Percentiles rank a stretch among this genome's conserved stretches.
These are phyloP conservation scores for Ashinkailepas kermadecensis DNA, from an alignment of 2,888 invertebrate genomes.

Conservation along the genomic window DNA sequence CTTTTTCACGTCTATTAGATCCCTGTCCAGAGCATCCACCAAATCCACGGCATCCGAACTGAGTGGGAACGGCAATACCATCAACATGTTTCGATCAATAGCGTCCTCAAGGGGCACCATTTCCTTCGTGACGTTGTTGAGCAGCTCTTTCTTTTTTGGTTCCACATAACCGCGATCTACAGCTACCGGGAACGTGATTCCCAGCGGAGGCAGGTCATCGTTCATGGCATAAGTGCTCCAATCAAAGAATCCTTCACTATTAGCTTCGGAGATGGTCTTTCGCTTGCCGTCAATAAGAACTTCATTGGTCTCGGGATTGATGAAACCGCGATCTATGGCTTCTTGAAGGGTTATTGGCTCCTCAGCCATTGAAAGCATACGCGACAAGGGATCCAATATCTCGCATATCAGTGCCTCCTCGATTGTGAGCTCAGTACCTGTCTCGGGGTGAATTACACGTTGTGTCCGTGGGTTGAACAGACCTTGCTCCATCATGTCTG, in stretches of 20 bases:
- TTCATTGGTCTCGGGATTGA: constrained; percentile 61
- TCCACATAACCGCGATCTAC: constrained; percentile 65
- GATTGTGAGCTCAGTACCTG: constrained; percentile 66
- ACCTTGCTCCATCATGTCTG: constrained; percentile 77
- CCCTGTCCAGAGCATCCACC: constrained; percentile 61
- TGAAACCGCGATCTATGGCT: constrained; percentile 61
- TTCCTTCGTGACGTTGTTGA: constrained; percentile 64
- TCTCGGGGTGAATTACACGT: constrained; percentile 79
- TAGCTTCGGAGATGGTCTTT: constrained; percentile 59
- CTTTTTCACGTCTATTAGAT: constrained; percentile 58
- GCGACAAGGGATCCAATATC: constrained; percentile 72
- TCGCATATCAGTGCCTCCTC: constrained; percentile 80
- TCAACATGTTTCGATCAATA: constrained; percentile 64
- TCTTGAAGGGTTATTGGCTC: constrained; percentile 63
- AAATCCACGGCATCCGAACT: constrained; percentile 59
- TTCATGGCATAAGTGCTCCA: constrained; percentile 39
- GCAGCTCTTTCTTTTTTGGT: constrained; percentile 55
- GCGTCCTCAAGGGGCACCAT: constrained; percentile 59
- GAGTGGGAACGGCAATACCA: constrained; percentile 68
- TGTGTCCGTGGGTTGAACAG: constrained; percentile 63
- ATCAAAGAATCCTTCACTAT: constrained; percentile 55
- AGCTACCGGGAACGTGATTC: constrained; percentile 74
- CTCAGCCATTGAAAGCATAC: constrained; percentile 55
- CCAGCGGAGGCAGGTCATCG: constrained; percentile 60
- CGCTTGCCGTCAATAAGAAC: constrained; percentile 56